These are phyloP conservation scores for Apodemus sylvaticus DNA, from an alignment of 2,113 vertebrate genomes.

Conservation along the genomic window DNA sequence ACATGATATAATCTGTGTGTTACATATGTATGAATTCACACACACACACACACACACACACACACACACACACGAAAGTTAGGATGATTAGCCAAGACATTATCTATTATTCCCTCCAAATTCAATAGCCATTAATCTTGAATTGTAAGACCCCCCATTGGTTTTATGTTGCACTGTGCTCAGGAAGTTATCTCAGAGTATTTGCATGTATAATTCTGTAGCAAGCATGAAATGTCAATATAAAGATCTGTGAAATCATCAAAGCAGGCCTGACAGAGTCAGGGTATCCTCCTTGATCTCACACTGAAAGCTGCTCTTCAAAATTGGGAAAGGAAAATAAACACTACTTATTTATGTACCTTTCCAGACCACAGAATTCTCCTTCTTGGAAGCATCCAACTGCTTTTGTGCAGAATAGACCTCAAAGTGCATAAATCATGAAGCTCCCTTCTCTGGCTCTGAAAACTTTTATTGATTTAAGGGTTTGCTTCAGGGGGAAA, in stretches of 20 bases:
- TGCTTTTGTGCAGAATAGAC: conserved; percentile 29
- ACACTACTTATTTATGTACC: not conserved
- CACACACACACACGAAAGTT: not conserved
- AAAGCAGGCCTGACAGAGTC: not conserved
- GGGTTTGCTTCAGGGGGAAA: conserved; percentile 74
- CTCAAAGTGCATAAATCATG: conserved; percentile 64
- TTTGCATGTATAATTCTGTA: not conserved
- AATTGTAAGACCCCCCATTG: not conserved
- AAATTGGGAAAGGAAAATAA: conserved; percentile 2
- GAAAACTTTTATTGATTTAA: conserved; percentile 72
- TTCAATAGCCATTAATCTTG: not conserved
- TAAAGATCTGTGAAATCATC: not conserved
- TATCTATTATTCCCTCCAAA: not conserved
- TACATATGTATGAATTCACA: not conserved
- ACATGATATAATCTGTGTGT: no score
- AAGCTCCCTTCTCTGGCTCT: conserved; percentile 8
- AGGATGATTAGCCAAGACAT: not conserved
- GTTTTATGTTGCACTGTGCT: not conserved
- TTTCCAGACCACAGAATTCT: not conserved
- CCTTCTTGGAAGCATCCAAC: not conserved
- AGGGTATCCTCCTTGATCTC: not conserved
- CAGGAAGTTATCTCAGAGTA: not conserved
- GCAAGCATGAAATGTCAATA: not conserved
- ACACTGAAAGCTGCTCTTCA: not conserved
- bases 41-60: not conserved